A percentile compares a stretch with the other conserved stretches of the same genome.
These are phyloP conservation scores for Drosophila aff. DNA, from an alignment of 1,140 invertebrate species.

Conservation along the genomic window DNA sequence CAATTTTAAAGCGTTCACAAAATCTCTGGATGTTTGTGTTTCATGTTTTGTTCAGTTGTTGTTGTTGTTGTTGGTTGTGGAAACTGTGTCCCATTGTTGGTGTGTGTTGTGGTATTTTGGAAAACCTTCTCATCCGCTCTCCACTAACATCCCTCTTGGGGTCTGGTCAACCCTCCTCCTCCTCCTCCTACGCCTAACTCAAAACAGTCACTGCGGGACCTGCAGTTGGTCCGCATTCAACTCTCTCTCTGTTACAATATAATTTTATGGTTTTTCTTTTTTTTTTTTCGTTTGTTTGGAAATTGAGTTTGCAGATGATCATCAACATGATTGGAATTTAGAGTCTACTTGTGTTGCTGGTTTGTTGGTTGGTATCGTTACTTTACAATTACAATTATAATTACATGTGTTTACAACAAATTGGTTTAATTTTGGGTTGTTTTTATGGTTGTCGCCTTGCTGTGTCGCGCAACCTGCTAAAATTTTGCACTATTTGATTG, in stretches of 20 bases:
- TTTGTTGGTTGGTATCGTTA: conserved; percentile 17
- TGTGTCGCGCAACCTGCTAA: conserved; percentile 64
- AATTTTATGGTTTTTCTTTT: conserved; percentile 26
- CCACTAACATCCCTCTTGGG: conserved; percentile 47
- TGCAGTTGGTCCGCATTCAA: conserved; percentile 36
- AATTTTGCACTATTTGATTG: conserved; percentile 75
- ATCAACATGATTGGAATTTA: conserved; percentile 80
- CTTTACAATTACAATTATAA: conserved; percentile 48
- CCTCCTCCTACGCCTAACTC: conserved; percentile 56
- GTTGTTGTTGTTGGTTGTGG: conserved; percentile 35
- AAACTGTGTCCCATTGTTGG: conserved; percentile 41
- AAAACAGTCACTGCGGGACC: conserved; percentile 64
- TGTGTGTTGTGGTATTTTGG: conserved; percentile 47
- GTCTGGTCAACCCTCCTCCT: conserved; percentile 35
- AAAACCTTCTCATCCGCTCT: conserved; percentile 73
- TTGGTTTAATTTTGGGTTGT: conserved; percentile 47
- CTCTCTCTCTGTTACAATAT: conserved; percentile 62
- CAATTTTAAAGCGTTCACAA: conserved; percentile 75
- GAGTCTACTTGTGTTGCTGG: conserved; percentile 49
- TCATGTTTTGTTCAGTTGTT: conserved; percentile 34
- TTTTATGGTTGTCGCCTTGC: conserved; percentile 69
- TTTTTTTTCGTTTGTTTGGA: conserved; percentile 23
- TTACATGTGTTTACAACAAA: conserved; percentile 71
- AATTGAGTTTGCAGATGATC: conserved; percentile 73
- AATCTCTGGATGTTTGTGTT: conserved; percentile 50